Percentiles rank a stretch among this genome's conserved stretches.
These are phyloP conservation scores for Eupithecia tripunctaria DNA, from an alignment of 2,888 invertebrate species.

Conservation along the genomic window DNA sequence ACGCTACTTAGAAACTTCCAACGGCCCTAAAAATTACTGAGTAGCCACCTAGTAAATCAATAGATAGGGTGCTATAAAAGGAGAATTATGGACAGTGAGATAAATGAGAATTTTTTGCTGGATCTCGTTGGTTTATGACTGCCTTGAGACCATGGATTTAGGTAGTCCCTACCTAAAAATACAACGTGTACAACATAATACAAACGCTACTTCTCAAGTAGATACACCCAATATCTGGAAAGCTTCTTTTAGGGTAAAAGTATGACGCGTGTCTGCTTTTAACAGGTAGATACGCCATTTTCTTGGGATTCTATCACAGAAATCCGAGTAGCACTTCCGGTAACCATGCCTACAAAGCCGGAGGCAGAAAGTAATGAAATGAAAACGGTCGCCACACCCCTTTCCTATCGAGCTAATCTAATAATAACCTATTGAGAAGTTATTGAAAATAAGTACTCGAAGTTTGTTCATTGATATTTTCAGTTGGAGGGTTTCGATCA, in stretches of 20 bases:
- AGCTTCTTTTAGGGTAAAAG: not conserved
- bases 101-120: conserved; percentile 49
- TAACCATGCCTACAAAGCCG: conserved; percentile 8
- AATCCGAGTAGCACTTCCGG: not conserved
- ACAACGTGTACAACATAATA: not conserved
- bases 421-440: conserved; percentile 14
- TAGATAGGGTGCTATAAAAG: conserved; percentile 54
- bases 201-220: not conserved
- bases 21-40: conserved; percentile 54
- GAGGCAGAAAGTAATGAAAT: not conserved
- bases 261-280: not conserved
- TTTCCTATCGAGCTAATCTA: conserved; percentile 4
- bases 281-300: not conserved
- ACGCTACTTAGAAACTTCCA: conserved; percentile 48
- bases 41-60: conserved; percentile 51
- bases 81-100: conserved; percentile 52
- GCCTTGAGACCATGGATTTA: conserved; percentile 1
- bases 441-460: conserved; percentile 29
- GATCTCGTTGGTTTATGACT: conserved; percentile 22
- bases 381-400: conserved; percentile 2
- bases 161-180: not conserved
- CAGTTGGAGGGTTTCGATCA: conserved; percentile 21
- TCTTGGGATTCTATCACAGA: not conserved
- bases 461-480: conserved; percentile 26
- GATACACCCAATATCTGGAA: not conserved